These are phyloP conservation scores for Cheilosia vernalis DNA, from an alignment of 2,888 invertebrate species.

Conservation along the genomic window DNA sequence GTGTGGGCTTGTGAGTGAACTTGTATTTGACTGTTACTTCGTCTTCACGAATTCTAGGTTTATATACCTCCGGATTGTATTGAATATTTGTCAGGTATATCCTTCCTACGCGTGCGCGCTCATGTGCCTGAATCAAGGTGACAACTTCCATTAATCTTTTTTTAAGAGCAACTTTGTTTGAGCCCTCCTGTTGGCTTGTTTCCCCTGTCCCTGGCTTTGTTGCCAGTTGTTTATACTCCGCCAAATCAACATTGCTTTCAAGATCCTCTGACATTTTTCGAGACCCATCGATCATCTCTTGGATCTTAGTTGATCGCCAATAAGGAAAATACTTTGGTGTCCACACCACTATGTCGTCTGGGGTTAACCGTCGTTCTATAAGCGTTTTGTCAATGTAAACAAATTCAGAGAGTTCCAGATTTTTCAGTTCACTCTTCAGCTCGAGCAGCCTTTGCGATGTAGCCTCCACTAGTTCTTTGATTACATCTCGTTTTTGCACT, in stretches of 20 bases:
- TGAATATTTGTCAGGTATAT: conserved; percentile 73
- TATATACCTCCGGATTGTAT: conserved; percentile 67
- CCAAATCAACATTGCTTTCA: not conserved
- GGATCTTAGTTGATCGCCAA: conserved; percentile 81
- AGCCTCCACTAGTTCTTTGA: conserved; percentile 78
- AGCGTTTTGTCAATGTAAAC: conserved; percentile 88
- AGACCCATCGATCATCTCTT: conserved; percentile 77
- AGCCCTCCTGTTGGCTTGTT: conserved; percentile 13
- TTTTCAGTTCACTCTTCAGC: conserved; percentile 84
- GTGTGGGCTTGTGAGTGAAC: conserved; percentile 80
- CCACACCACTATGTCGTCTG: conserved; percentile 85
- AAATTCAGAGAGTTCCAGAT: conserved; percentile 85
- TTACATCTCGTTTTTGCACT: conserved; percentile 81
- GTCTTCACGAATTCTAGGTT: conserved; percentile 46
- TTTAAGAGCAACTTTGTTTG: conserved; percentile 62
- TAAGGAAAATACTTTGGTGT: conserved; percentile 85
- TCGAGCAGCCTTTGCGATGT: conserved; percentile 84
- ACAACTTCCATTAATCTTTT: conserved; percentile 78
- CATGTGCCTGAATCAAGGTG: conserved; percentile 83
- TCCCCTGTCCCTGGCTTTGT: conserved; percentile 35
- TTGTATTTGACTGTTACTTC: conserved; percentile 76
- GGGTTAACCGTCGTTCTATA: conserved; percentile 87
- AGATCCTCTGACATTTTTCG: not conserved
- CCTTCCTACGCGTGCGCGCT: conserved; percentile 82
- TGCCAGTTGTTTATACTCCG: not conserved